A percentile compares a stretch with the other conserved stretches of the same genome.
Evolutionary conservation across 1,140 invertebrate genomes (phyloP).

Genomic region (Drosophila repletoides): DNA sequence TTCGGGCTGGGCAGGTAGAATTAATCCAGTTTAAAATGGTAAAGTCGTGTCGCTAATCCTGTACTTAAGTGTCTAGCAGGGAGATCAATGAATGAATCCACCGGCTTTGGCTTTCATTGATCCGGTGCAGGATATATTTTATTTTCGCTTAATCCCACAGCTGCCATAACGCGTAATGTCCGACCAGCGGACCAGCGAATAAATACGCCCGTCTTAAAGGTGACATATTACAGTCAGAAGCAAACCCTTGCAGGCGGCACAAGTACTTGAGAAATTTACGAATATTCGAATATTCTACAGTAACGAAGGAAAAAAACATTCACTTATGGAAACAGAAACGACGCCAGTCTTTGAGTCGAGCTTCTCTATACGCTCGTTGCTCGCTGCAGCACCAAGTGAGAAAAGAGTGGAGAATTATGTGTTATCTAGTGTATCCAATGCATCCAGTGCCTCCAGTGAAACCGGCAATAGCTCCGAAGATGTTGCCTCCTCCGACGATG

Average conservation of each 20-base stretch:
- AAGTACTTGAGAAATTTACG: background rate
- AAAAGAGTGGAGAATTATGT: slow-evolving; percentile 1
- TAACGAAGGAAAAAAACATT: background rate
- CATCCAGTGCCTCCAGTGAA: slow-evolving; percentile 24
- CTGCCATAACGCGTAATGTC: background rate
- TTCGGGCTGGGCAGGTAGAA: slow-evolving; percentile 34
- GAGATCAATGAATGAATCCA: slow-evolving; percentile 73
- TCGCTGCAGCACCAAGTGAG: slow-evolving; percentile 2
- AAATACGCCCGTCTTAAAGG: background rate
- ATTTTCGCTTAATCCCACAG: slow-evolving; percentile 38
- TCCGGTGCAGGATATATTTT: slow-evolving; percentile 46
- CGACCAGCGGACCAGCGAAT: background rate
- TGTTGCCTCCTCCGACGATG: slow-evolving; percentile 44
- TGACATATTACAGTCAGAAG: slow-evolving; percentile 17
- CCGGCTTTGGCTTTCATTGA: slow-evolving; percentile 67
- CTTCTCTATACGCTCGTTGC: slow-evolving; percentile 58
- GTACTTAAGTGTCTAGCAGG: slow-evolving; percentile 4
- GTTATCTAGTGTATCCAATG: too few species aligned
- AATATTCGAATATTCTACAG: background rate
- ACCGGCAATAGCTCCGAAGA: slow-evolving; percentile 49
- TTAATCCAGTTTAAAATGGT: slow-evolving; percentile 56
- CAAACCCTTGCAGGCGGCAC: background rate
- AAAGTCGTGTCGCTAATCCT: slow-evolving; percentile 51
- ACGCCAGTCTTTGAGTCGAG: slow-evolving; percentile 54
- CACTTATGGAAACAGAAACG: slow-evolving; percentile 31